Evolutionary conservation across 2,113 vertebrate species (phyloP), one percentile per base, ranked within the genome.

Genomic region (Scomber japonicus): DNA sequence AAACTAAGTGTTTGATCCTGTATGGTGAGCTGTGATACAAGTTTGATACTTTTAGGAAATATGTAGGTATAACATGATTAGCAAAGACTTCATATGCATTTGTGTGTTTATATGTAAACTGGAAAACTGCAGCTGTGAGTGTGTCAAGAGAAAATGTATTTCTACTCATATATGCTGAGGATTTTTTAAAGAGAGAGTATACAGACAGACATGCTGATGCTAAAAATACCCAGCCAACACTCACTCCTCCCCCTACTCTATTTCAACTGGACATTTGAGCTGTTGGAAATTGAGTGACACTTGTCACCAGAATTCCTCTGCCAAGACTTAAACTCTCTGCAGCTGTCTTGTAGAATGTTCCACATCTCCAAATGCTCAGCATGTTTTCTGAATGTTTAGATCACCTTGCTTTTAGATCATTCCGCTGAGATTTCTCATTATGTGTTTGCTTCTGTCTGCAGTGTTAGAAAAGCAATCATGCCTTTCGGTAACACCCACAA

Each of bases 401-500:
- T 55, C 1, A 21, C 30, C 14, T 67, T 24, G 3, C 2, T 73
- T 71, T 24, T 15, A 50, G 4, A 81, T 62, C 1, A 19, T 24
- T 71, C 30, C 3, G 21, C 3, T 60, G 5, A 30, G 53, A 17
- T 73, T 30, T 68, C 14, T 54, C 3, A 70, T 62, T 19, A 11
- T 61, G 16, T 50, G 2, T 30, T 50, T 81, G 4, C 7, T 19
- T 79, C 13, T 61, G 11, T 50, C 64, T 75, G 80, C 92, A 94
- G 88, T 91, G 81, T 91, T 66, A 91, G 84, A 92, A 91, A 83
- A 85, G 83, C 94, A 93, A 93, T 84, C 95, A 98, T 98, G 97
- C 97, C 97, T 92, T 93, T 95, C 94, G 88, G 97, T 88, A 96
- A 95, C 95, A 98, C 97, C 85, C 97, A 98, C 96, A 98, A 98